Evolutionary conservation across 2,888 invertebrate species (phyloP).

Genomic region (Synergus japonicus): DNA sequence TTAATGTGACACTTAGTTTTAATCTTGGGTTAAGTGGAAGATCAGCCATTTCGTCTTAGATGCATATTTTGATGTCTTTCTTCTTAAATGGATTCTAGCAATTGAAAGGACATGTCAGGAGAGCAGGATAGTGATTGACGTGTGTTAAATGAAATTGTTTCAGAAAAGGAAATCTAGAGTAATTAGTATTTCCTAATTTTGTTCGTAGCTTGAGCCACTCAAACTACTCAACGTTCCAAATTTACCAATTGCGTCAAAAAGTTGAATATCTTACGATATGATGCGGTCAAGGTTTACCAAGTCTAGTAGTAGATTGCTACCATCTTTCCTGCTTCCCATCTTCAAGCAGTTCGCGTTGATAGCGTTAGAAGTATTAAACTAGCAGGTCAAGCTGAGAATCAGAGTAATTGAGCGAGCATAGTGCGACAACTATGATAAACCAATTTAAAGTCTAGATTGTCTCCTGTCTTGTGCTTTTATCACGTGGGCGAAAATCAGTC

Average conservation of each 20-base stretch:
- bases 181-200: too few species aligned
- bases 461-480: not conserved
- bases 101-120: not conserved
- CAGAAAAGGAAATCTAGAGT: not conserved
- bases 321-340: constrained; percentile 31
- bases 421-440: constrained; percentile 12
- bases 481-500: constrained; percentile 33
- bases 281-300: constrained; percentile 5
- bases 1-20: constrained; percentile 42
- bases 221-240: too few species aligned
- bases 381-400: constrained; percentile 10
- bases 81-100: not conserved
- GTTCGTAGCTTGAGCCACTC: too few species aligned
- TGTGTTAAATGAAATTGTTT: not conserved
- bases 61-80: constrained; percentile 37
- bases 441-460: constrained; percentile 21
- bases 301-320: constrained; percentile 5
- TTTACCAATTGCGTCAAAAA: not conserved
- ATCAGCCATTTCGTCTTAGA: constrained; percentile 40
- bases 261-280: not conserved
- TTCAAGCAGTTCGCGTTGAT: constrained; percentile 37
- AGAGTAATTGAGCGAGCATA: constrained; percentile 26
- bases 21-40: constrained; percentile 46
- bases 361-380: constrained; percentile 18
- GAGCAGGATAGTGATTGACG: not conserved